Conservation (phyloP, 2,113 vertebrate species). For the Salvelinus sp. region DNA sequence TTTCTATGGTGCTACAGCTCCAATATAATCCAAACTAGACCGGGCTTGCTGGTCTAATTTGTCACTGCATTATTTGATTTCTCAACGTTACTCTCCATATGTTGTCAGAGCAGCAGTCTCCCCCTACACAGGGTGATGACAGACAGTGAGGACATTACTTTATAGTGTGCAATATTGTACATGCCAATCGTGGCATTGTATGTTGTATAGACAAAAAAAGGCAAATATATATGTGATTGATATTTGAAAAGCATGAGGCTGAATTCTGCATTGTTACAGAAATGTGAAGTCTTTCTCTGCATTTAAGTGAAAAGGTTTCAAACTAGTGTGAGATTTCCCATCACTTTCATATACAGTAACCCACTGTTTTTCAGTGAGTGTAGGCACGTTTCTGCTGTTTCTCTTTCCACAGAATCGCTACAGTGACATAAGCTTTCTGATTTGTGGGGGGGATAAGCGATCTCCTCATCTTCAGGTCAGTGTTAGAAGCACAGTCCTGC, state of each 20-base stretch:
- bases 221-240: constrained; percentile 60
- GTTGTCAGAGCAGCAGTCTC: constrained; percentile 55
- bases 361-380: constrained; percentile 53
- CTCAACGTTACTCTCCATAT: constrained; percentile 44
- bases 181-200: constrained; percentile 68
- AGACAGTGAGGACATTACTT: constrained; percentile 63
- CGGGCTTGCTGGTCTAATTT: constrained; percentile 60
- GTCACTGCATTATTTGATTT: constrained; percentile 61
- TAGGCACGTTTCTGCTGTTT: constrained; percentile 52
- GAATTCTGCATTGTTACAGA: constrained; percentile 60
- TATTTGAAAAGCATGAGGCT: constrained; percentile 67
- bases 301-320: constrained; percentile 41
- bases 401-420: constrained; percentile 21
- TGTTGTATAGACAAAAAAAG: constrained; percentile 63
- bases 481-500: constrained; percentile 45
- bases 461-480: constrained; percentile 34
- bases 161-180: constrained; percentile 77
- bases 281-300: constrained; percentile 68
- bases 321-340: constrained; percentile 46
- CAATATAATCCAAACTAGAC: constrained; percentile 31
- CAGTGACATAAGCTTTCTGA: constrained; percentile 11
- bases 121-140: constrained; percentile 50
- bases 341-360: constrained; percentile 58
- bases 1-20: constrained; percentile 79
- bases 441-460: too few species aligned